These are phyloP conservation scores for Pogoniulus pusillus DNA, from an alignment of 2,797 vertebrate species.

Conservation along the genomic window DNA sequence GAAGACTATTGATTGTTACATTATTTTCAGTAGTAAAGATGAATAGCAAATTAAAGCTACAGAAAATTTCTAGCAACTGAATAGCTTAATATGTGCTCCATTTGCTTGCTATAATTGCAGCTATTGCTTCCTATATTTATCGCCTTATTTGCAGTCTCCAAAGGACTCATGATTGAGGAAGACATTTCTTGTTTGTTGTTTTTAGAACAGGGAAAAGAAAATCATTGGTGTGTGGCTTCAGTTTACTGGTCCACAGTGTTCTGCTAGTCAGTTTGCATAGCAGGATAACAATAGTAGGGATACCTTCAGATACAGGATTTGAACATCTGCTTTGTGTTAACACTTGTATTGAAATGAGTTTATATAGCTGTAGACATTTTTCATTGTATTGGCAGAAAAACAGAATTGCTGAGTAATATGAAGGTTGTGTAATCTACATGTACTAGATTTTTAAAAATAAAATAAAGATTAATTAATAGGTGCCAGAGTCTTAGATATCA, in stretches of 20 bases:
- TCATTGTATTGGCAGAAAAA: slow-evolving; percentile 13
- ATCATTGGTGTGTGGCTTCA: not conserved
- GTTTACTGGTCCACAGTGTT: not conserved
- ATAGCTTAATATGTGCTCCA: not conserved
- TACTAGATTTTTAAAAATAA: not conserved
- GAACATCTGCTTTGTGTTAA: not conserved
- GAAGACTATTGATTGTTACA: not conserved
- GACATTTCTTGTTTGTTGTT: not conserved
- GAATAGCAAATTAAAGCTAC: not conserved
- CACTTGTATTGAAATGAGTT: not conserved
- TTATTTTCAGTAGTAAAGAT: slow-evolving; percentile 11
- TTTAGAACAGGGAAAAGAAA: not conserved
- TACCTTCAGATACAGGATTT: not conserved
- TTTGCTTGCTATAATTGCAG: not conserved
- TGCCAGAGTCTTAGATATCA: slow-evolving; percentile 27
- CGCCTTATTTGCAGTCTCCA: not conserved
- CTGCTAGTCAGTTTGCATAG: not conserved
- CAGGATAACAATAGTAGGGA: not conserved
- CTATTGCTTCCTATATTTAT: slow-evolving; percentile 2
- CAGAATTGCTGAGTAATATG: not conserved
- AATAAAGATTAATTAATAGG: slow-evolving; percentile 34
- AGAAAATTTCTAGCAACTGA: not conserved
- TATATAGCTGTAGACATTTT: slow-evolving; percentile 15
- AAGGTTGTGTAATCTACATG: not conserved
- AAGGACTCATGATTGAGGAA: not conserved